These are phyloP conservation scores for Cryptotermes secundus DNA, from an alignment of 1,140 invertebrate species.

Conservation along the genomic window DNA sequence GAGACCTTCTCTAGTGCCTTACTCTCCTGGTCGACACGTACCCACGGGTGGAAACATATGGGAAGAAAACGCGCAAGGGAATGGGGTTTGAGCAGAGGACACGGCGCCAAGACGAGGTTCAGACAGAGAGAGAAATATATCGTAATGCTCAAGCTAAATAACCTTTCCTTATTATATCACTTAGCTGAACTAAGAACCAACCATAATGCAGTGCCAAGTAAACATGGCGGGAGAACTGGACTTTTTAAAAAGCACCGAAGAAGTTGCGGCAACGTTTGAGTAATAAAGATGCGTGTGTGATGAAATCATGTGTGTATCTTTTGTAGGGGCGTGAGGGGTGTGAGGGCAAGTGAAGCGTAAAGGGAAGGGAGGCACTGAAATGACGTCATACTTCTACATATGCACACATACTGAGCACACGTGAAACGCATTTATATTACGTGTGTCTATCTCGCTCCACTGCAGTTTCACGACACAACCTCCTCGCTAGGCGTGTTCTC, in stretches of 20 bases:
- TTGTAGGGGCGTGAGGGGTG: background rate
- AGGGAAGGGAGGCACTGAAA: background rate
- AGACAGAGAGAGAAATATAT: background rate
- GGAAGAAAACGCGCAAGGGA: conserved; percentile 33
- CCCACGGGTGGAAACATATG: conserved; percentile 37
- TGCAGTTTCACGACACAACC: background rate
- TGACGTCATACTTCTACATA: conserved; percentile 33
- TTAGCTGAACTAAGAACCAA: too few relatives aligned
- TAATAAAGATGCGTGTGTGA: too few relatives aligned
- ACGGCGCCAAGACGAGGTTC: conserved; percentile 1
- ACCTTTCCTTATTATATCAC: background rate
- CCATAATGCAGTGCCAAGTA: background rate
- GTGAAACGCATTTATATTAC: background rate
- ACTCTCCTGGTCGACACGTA: conserved; percentile 24
- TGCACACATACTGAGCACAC: conserved; percentile 27
- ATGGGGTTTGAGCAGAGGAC: background rate
- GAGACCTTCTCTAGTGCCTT: conserved; percentile 26
- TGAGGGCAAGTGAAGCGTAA: background rate
- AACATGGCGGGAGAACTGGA: background rate
- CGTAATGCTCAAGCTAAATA: background rate
- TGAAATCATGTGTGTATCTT: too few relatives aligned
- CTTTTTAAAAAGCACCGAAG: background rate
- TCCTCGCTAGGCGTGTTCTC: conserved; percentile 22
- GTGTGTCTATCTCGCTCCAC: background rate
- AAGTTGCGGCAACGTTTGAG: background rate